Conservation (phyloP, 1,140 invertebrate species). For the Conus betulinus region DNA sequence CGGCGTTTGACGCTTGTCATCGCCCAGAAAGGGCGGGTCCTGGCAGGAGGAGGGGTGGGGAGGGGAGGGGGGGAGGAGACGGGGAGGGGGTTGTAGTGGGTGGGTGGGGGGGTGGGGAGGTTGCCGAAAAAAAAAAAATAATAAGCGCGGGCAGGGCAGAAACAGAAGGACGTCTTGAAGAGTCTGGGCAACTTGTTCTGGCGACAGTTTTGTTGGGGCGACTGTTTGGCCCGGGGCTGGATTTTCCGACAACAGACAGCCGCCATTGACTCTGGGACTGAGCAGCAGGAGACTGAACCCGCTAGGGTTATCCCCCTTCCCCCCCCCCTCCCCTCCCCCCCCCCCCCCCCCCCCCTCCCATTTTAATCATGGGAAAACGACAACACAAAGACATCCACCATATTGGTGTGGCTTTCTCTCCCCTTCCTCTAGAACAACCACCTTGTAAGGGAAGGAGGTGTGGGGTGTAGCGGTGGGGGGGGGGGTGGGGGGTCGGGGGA, state of each 20-base stretch:
- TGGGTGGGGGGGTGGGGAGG: neutral
- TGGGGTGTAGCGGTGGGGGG: too few species aligned
- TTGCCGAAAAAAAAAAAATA: neutral
- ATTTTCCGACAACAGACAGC: neutral
- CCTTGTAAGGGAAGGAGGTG: too few species aligned
- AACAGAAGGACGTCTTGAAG: constrained; percentile 8
- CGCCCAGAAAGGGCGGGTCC: constrained; percentile 15
- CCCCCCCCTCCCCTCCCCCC: neutral
- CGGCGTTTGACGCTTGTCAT: constrained; percentile 22
- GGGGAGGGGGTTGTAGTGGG: too few species aligned
- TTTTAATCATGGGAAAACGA: neutral
- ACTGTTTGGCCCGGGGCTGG: neutral
- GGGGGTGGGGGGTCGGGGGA: neutral
- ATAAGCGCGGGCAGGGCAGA: neutral
- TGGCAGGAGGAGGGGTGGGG: neutral
- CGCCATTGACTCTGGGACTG: neutral
- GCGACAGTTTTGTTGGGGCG: neutral
- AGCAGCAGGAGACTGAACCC: neutral
- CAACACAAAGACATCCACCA: constrained; percentile 23
- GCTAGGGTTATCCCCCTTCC: neutral
- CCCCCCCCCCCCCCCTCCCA: neutral
- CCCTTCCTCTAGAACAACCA: neutral
- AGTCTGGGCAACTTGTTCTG: neutral
- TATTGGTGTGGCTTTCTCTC: neutral
- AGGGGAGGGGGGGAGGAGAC: neutral